These are phyloP conservation scores for Limnephilus lunatus DNA, from an alignment of 2,888 invertebrate genomes.

Conservation along the genomic window DNA sequence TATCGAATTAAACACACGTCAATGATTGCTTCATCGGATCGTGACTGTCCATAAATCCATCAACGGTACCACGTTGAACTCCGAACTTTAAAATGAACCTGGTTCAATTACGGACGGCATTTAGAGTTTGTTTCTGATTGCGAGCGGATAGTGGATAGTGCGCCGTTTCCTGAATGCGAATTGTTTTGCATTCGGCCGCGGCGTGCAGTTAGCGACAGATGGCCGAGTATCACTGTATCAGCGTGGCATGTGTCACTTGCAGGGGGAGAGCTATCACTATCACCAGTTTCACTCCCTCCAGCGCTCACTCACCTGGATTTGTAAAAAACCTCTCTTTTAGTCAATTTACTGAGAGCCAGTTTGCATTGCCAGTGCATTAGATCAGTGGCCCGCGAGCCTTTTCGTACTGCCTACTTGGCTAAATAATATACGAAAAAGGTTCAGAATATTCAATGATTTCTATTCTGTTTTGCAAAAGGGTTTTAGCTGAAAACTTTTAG, in stretches of 20 bases:
- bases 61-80: not conserved
- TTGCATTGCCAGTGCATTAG: not conserved
- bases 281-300: not conserved
- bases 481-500: too few relatives aligned
- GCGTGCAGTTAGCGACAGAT: not conserved
- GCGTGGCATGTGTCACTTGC: not conserved
- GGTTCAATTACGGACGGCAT: not conserved
- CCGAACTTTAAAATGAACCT: not conserved
- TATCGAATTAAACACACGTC: not conserved
- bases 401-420: too few relatives aligned
- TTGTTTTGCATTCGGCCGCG: not conserved
- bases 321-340: not conserved
- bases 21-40: not conserved
- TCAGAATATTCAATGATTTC: too few relatives aligned
- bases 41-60: slow-evolving; percentile 2
- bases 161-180: not conserved
- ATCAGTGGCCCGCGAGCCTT: too few relatives aligned
- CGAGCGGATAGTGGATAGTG: not conserved
- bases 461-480: too few relatives aligned
- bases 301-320: not conserved
- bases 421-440: too few relatives aligned
- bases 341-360: not conserved
- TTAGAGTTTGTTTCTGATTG: not conserved
- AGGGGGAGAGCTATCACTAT: slow-evolving; percentile 2
- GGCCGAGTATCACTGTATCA: not conserved